Base-by-base conservation (phyloP, 2,797 vertebrate species). In the Limnodromus scolopaceus region DNA sequence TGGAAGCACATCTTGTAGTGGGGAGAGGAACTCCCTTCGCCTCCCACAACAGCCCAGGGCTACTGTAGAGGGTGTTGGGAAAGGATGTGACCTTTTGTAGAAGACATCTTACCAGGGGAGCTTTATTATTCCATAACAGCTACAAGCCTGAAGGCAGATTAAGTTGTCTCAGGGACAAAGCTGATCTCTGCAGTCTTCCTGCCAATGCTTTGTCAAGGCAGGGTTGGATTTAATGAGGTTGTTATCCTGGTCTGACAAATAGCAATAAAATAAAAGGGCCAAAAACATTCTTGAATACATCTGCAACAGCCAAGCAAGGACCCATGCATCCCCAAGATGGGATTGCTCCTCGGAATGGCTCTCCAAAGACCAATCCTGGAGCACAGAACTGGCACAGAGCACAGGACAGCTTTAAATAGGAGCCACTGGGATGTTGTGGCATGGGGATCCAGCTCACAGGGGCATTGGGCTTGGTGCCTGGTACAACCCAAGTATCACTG, bases 91-190 rank as follows among this genome's bases (percentile, higher is more conserved):
- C 84, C 66, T 95, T 95, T 92, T 48, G 60, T 65, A 89, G 82
- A 91, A 36, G 85, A 71, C 39, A 81, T 83, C 41, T 0, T 1
- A 89, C 89, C 63, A 68, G 38, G 28, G 34, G 48, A 86, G 41
- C 38, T 96, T 96, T 84, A 28, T 85, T 91, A 87, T 88, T 88
- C 88, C 77, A 11, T 77, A 89, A 69, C 71, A 85, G 69, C 70
- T 78, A 75, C 46, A 84, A 84, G 82, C 87, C 74, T 68, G 61
- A 27, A 92, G 93, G 79, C 57, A 89, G 87, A 96, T 84, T 58
- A 80, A 84, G 38, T 25, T 82, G 90, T 95, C 94, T 64, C 55
- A 81, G 76, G 68, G 84, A 92, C 93, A 96, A 94, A 96, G 89
- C 82, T 95, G 93, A 92, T 93, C 72, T 95, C 74, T 84, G 93